Base-by-base conservation (phyloP, 2,888 invertebrate species). In the Hermaeophaga mercurialis region DNA sequence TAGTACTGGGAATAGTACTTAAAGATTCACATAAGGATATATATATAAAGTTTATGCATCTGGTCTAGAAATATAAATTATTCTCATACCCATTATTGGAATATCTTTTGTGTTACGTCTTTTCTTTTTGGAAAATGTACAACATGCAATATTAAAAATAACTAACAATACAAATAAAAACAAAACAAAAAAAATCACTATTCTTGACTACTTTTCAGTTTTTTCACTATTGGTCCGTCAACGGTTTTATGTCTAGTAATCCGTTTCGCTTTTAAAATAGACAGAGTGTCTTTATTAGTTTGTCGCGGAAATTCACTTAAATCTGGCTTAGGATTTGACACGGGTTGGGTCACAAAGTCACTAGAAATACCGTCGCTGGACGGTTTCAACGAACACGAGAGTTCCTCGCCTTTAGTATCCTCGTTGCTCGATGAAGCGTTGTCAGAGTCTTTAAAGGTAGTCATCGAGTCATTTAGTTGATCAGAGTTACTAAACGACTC, bases 261-360 rank as follows among this genome's bases (percentile, higher is more conserved):
- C 50, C 78, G 69, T 66, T 77, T 78, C 0, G 77, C 73, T 66
- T 78, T 78, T 50, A 78, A 67, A 63, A 75, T 75, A 28, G 73
- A 75, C 59, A 78, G 66, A 24, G 77, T 75, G 48, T 76, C 76
- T 59, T 71, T 69, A 63, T 69, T 74, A 18, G 68, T 70, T 43
- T 69, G 69, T 53, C 68, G 66, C 19, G 70, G 71, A 39, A 70
- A 66, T 63, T 75, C 75, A 66, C 72, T 70, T 49, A 72, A 36
- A 55, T 73, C 70, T 3, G 74, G 72, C 65, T 70, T 73, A 17
- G 62, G 50, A 58, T 67, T 69, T 34, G 61, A 48, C 7, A 69
- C 68, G 41, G 66, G 57, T 41, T 72, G 68, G 52, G 71, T 63
- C 11, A 64, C 50, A 43, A 66, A 64, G 44, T 65, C 68, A 39